These are phyloP conservation scores for Lindbergichthys nudifrons DNA, from an alignment of 2,797 vertebrate genomes.

Conservation along the genomic window DNA sequence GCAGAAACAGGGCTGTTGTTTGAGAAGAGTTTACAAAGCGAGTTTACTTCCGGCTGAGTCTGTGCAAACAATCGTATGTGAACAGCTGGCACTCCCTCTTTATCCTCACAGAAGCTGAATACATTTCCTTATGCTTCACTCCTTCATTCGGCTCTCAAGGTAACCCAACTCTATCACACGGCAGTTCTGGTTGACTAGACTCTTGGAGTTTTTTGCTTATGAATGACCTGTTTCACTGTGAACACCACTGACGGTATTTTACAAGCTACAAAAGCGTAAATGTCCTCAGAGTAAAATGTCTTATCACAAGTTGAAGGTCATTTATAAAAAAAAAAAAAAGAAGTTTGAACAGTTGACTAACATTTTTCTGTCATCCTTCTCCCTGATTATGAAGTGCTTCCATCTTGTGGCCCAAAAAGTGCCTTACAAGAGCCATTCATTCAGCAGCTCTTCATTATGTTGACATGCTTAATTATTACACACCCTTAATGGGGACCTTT, in stretches of 20 bases:
- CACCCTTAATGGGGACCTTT: constrained; percentile 21
- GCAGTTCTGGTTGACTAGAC: constrained; percentile 11
- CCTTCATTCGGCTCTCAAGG: constrained; percentile 43
- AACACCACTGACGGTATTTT: constrained; percentile 9
- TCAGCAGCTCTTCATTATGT: constrained; percentile 24
- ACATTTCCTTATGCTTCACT: constrained; percentile 20
- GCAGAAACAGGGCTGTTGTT: constrained; percentile 41
- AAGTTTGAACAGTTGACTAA: neutral
- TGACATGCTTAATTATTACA: constrained; percentile 17
- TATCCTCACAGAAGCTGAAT: constrained; percentile 36
- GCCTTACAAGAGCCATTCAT: constrained; percentile 35
- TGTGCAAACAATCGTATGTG: constrained; percentile 78
- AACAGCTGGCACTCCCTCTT: constrained; percentile 73
- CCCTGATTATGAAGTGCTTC: constrained; percentile 70
- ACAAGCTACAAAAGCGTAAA: constrained; percentile 49
- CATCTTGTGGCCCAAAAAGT: constrained; percentile 70
- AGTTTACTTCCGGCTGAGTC: constrained; percentile 46
- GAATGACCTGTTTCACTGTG: constrained; percentile 15
- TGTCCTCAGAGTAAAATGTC: constrained; percentile 7
- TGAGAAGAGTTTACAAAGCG: constrained; percentile 44
- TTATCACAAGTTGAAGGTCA: constrained; percentile 20
- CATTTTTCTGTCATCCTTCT: constrained; percentile 10
- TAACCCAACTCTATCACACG: constrained; percentile 21
- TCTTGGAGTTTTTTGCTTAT: constrained; percentile 4
- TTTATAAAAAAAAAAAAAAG: constrained; percentile 15